Evolutionary conservation across 2,797 vertebrate species (phyloP), one percentile per base, ranked within the genome.

Genomic region (Pipistrellus nathusii): DNA sequence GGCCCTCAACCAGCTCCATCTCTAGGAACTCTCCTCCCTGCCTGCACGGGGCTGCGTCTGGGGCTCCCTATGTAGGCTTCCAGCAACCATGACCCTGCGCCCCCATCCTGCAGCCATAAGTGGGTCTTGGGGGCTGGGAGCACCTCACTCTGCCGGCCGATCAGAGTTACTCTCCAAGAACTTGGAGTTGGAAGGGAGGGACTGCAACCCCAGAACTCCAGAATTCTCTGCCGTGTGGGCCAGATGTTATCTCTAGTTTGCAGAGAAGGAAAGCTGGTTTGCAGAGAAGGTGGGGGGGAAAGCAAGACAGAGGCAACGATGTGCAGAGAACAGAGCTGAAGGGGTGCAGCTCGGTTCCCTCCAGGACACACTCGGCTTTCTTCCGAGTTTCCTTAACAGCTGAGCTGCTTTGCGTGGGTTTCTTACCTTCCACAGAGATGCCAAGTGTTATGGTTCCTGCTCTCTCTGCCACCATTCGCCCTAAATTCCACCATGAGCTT

Each of bases 401-500:
- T n/a, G 41, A 53, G 9, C 53, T 13, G 14, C 68, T 44, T 25
- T n/a, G 75, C 41, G 68, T 18, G 11, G 55, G 17, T 64, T 51
- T 75, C 77, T 89, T 35, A 35, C 81, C 89, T 57, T 32, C 46
- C 8, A 46, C 44, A 5, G 5, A 88, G 72, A 72, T 23, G 5
- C 46, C 64, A 73, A 48, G 59, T 57, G 32, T 8, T 18, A 17
- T 3, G 51, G 48, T 82, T 84, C 68, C 41, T 57, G 38, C 72
- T 59, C 21, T 82, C 85, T 85, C 94, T 41, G 38, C 82, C 88
- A 75, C 77, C 59, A 20, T 85, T 68, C n/a, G 80, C 88, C 75
- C 59, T 72, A 71, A 90, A 68, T 27, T 53, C 62, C 27, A 41
- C n/a, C 90, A 57, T 59, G 78, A 87, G 75, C 71, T 85, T 77